Conservation (phyloP, 2,797 vertebrate species). For the Myotis vivesi region DNA sequence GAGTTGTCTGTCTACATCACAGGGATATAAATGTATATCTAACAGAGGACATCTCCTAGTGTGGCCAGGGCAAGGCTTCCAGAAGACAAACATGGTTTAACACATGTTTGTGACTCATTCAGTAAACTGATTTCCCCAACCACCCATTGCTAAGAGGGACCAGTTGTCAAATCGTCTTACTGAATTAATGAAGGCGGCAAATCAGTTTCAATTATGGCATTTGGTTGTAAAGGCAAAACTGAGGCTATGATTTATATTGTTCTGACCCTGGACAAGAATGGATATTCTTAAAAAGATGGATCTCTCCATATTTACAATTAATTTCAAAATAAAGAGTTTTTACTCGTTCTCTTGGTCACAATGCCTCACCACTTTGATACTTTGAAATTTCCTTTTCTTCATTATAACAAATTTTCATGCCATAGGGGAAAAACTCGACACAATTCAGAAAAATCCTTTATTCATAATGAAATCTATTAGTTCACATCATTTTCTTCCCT, state of each 20-base stretch:
- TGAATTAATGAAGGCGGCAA: neutral
- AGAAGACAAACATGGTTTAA: slow-evolving; percentile 56
- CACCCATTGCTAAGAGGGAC: neutral
- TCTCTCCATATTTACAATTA: neutral
- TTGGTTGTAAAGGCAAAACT: neutral
- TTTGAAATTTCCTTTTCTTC: neutral
- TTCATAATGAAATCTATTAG: neutral
- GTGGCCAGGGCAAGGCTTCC: slow-evolving; percentile 63
- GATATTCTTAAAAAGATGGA: neutral
- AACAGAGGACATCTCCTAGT: slow-evolving; percentile 39
- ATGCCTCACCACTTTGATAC: neutral
- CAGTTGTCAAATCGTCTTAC: neutral
- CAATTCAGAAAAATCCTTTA: neutral
- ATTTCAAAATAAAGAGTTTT: neutral
- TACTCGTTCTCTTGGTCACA: neutral
- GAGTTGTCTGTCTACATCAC: neutral
- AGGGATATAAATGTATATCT: slow-evolving; percentile 58
- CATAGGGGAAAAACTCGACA: neutral
- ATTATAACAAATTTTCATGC: neutral
- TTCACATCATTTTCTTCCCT: neutral
- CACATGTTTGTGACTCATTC: slow-evolving; percentile 31
- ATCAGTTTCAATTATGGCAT: neutral
- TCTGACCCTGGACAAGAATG: neutral
- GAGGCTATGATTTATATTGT: neutral
- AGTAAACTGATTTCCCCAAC: neutral